Base-by-base conservation (phyloP, 2,797 vertebrate species). In the Crocodylus rhombifer region DNA sequence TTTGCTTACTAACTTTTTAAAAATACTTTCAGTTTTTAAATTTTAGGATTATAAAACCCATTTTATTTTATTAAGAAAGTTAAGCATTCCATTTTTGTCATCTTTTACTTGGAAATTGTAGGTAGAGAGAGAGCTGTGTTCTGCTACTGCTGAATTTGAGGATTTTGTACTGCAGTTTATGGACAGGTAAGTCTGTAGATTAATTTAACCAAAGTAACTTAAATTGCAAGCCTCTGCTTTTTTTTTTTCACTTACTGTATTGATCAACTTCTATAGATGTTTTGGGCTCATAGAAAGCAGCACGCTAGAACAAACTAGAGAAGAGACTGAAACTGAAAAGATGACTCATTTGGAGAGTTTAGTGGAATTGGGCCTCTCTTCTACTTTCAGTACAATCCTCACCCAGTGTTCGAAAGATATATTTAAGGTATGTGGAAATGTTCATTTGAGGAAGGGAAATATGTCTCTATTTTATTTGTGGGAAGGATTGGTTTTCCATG, bases 121-220 rank as follows among this genome's bases (percentile, higher is more conserved):
- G 99, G 98, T 99, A 93, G 99, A 99, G 96, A 98, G 98, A 97
- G 99, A 99, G 96, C 94, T 99, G 98, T 99, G 99, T 95, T 99
- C 99, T 55, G 99, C 99, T 80, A 99, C 99, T 80, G 99, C 99
- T 78, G 99, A 99, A 97, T 99, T 99, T 98, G 99, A 99, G 97
- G 99, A 99, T 97, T 99, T 99, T 94, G 99, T 99, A 80, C 98
- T 99, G 79, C 99, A 99, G 94, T 99, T 99, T 93, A 99, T 99
- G 99, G 99, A 99, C 97, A 99, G 99, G 99, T 99, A 93, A 97
- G 95, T 90, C 58, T 55, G 4, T 7, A 56, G 4, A 13, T 33
- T 60, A 64, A 58, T 36, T n/a, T 84, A 86, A 64, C 8, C 25
- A 8, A 18, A 33, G 83, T 20, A 16, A 77, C 4, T 20, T 82